Evolutionary conservation across 2,888 invertebrate genomes (phyloP).

Genomic region (Hymenopus coronatus): DNA sequence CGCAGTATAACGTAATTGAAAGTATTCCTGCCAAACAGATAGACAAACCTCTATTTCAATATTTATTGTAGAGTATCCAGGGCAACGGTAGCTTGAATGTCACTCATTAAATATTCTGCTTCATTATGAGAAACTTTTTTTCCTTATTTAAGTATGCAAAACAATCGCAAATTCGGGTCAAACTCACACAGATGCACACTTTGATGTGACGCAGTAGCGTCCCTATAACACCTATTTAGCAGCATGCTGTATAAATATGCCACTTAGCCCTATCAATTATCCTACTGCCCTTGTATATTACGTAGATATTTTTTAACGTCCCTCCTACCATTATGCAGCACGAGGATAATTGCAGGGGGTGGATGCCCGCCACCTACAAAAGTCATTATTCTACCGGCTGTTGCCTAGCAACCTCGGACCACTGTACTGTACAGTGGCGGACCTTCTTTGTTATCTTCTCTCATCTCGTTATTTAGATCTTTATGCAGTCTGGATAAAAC

Average conservation of each 20-base stretch:
- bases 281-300: neutral
- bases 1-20: too few species aligned
- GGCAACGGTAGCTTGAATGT: too few species aligned
- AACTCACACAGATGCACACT: neutral
- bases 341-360: neutral
- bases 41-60: too few species aligned
- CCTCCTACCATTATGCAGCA: neutral
- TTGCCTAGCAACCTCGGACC: neutral
- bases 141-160: too few species aligned
- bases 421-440: neutral
- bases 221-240: neutral
- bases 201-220: neutral
- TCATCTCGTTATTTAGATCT: too few species aligned
- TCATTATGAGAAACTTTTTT: too few species aligned
- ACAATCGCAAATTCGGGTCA: too few species aligned
- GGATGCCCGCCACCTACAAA: neutral
- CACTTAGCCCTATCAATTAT: neutral
- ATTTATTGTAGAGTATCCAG: too few species aligned
- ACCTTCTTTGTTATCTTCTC: neutral
- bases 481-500: too few species aligned
- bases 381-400: conserved; percentile 1
- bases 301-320: neutral
- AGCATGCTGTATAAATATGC: neutral
- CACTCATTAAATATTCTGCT: too few species aligned
- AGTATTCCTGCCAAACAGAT: too few species aligned